Percentiles rank a stretch among this genome's conserved stretches.
Evolutionary conservation across 2,113 vertebrate species (phyloP).

Genomic region (Bos indicus): DNA sequence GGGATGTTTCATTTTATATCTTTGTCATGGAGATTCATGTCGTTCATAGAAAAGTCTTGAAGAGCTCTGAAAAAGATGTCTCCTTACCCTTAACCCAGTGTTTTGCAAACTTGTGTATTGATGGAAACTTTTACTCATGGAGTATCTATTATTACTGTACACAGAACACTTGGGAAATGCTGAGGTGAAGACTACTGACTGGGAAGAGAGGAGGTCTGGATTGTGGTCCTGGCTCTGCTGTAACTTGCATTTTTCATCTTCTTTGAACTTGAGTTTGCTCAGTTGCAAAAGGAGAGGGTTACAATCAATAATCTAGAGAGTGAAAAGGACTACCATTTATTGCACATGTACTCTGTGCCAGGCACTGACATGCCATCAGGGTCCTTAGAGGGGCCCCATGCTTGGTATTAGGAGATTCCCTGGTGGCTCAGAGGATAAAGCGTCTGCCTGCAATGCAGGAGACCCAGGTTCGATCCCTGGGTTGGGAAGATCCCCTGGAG

Average conservation of each 20-base stretch:
- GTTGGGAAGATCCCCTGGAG: too few species aligned
- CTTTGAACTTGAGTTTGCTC: conserved; percentile 1
- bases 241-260: conserved; percentile 6
- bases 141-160: neutral
- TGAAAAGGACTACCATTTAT: neutral
- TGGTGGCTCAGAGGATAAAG: too few species aligned
- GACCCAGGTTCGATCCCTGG: too few species aligned
- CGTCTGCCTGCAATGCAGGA: too few species aligned
- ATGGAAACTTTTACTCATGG: conserved; percentile 26
- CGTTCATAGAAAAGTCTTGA: neutral
- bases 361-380: neutral
- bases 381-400: neutral
- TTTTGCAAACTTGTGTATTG: conserved; percentile 17
- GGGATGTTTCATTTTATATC: conserved; percentile 17
- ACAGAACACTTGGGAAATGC: conserved; percentile 25
- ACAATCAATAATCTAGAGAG: neutral
- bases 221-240: neutral
- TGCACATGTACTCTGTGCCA: neutral
- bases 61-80: neutral
- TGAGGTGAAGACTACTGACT: neutral
- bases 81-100: neutral
- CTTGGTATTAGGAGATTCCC: neutral
- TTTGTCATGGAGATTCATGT: neutral
- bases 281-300: neutral
- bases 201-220: neutral